Percentiles rank a stretch among this genome's conserved stretches.
Evolutionary conservation across 2,888 invertebrate genomes (phyloP).

Genomic region (Prostheceraeus crozeri): DNA sequence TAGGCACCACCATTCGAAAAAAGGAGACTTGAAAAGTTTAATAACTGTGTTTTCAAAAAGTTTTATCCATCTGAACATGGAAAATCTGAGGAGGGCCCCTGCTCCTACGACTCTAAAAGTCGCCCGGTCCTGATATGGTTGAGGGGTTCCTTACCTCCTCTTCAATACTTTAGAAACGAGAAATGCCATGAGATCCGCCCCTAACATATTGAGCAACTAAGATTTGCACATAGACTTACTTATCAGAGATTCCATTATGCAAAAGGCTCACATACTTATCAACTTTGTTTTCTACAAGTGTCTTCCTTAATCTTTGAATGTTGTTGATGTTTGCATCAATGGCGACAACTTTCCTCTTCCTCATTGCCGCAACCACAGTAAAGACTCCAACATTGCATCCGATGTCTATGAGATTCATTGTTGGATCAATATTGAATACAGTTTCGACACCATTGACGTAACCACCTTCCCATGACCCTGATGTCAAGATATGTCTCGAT

Average conservation of each 20-base stretch:
- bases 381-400: constrained; percentile 43
- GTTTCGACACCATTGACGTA: not conserved
- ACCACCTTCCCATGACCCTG: constrained; percentile 11
- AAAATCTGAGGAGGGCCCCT: no score
- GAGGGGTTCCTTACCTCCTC: no score
- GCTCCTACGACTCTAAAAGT: no score
- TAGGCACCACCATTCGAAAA: no score
- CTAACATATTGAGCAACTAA: no score
- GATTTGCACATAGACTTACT: no score
- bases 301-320: constrained; percentile 36
- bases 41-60: no score
- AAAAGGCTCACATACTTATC: not conserved
- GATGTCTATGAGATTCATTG: constrained; percentile 32
- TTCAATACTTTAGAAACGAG: no score
- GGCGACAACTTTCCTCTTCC: constrained; percentile 42
- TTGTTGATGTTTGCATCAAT: constrained; percentile 41
- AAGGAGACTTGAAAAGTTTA: no score
- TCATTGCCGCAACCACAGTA: constrained; percentile 40
- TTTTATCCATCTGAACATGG: no score
- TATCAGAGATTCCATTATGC: not conserved
- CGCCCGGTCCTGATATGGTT: no score
- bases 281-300: constrained; percentile 8
- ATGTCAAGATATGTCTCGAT: not conserved
- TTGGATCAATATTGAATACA: not conserved
- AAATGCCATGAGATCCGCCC: no score